Percentiles rank a stretch among this genome's conserved stretches.
Evolutionary conservation across 2,888 invertebrate genomes (phyloP).

Genomic region (Drosophila multiciliata): DNA sequence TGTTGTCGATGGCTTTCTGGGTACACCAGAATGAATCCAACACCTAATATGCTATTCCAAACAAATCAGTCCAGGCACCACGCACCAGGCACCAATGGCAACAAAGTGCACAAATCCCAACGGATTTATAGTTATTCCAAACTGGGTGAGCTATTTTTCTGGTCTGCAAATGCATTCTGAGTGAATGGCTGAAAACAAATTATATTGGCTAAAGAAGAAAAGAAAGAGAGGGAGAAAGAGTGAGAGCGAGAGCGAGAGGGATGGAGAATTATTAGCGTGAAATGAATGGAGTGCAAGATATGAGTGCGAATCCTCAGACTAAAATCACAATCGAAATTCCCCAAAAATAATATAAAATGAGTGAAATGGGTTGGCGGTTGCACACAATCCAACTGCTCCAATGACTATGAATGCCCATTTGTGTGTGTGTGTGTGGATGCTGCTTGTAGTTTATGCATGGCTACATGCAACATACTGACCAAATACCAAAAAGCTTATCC

Average conservation of each 20-base stretch:
- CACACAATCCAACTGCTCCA: conserved; percentile 11
- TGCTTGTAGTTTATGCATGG: conserved; percentile 19
- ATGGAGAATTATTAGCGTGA: conserved; percentile 5
- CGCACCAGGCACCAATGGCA: conserved; percentile 32
- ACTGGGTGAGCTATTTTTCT: conserved; percentile 2
- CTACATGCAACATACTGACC: conserved; percentile 7
- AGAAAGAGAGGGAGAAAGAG: neutral
- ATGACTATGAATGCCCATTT: conserved; percentile 13
- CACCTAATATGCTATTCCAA: conserved; percentile 2
- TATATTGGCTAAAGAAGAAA: conserved; percentile 6
- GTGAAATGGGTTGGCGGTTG: conserved; percentile 61
- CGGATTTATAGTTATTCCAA: conserved; percentile 10
- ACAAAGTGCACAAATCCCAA: conserved; percentile 21
- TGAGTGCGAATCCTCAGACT: conserved; percentile 50
- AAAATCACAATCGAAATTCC: conserved; percentile 10
- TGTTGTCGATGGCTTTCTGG: neutral
- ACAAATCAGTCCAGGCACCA: neutral
- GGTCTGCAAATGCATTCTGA: conserved; percentile 44
- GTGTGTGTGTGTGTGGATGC: neutral
- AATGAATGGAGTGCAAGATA: conserved; percentile 57
- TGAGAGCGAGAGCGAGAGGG: neutral
- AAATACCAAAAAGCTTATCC: neutral
- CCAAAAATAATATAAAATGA: conserved; percentile 4
- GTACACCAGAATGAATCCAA: neutral
- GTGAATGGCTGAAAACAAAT: conserved; percentile 32